These are phyloP conservation scores for Macquaria ambigua DNA, from an alignment of 2,113 vertebrate genomes.

Conservation along the genomic window DNA sequence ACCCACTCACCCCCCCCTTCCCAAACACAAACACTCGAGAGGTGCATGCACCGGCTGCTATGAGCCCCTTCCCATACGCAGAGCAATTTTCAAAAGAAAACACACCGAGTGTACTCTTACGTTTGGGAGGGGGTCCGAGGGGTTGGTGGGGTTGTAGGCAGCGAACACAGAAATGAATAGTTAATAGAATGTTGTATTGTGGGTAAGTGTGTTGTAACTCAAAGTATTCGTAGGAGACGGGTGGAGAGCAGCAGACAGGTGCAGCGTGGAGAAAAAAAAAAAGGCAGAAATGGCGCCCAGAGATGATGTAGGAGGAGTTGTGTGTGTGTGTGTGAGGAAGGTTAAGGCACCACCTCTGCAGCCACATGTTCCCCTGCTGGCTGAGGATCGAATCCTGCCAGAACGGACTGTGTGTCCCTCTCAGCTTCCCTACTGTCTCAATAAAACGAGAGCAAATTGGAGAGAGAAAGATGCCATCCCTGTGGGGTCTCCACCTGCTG, in stretches of 20 bases:
- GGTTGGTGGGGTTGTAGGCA: conserved; percentile 47
- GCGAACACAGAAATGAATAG: conserved; percentile 79
- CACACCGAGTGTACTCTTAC: conserved; percentile 52
- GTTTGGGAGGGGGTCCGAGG: conserved; percentile 56
- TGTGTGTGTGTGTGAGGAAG: conserved; percentile 33
- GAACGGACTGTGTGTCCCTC: conserved; percentile 69
- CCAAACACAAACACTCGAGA: conserved; percentile 76
- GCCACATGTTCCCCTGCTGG: conserved; percentile 76
- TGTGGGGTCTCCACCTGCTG: conserved; percentile 75
- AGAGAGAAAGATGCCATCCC: conserved; percentile 69
- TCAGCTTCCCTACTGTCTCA: conserved; percentile 74
- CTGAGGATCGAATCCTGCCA: conserved; percentile 75
- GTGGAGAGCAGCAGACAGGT: conserved; percentile 62
- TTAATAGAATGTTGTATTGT: conserved; percentile 77
- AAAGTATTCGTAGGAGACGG: conserved; percentile 63
- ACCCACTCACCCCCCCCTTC: conserved; percentile 57
- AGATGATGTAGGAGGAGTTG: conserved; percentile 30
- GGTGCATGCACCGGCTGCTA: conserved; percentile 70
- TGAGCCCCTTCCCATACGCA: conserved; percentile 69
- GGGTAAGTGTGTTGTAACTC: conserved; percentile 74
- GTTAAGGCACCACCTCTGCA: conserved; percentile 71
- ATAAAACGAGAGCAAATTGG: conserved; percentile 70
- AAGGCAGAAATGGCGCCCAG: conserved; percentile 56
- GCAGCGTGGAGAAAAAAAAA: conserved; percentile 15
- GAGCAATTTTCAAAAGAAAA: conserved; percentile 82